Evolutionary conservation across 2,888 invertebrate genomes (phyloP).

Genomic region (Ariolimax columbianus): DNA sequence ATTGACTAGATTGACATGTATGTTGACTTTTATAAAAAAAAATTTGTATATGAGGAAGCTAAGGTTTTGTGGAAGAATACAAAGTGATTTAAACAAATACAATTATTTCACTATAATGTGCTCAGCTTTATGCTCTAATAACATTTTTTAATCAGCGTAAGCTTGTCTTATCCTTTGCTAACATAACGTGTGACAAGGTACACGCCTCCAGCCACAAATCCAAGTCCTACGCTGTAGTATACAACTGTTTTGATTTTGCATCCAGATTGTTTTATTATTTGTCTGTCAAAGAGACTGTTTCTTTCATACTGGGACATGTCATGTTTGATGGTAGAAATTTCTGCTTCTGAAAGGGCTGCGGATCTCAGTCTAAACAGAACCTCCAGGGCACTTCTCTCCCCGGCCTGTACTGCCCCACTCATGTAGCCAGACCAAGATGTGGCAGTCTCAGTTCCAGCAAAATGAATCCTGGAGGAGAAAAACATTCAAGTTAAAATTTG

Average conservation of each 20-base stretch:
- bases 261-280: background rate
- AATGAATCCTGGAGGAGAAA: conserved; percentile 67
- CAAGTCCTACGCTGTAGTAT: conserved; percentile 13
- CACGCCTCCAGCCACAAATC: conserved; percentile 10
- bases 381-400: conserved; percentile 74
- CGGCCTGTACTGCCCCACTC: conserved; percentile 77
- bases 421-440: conserved; percentile 76
- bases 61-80: background rate
- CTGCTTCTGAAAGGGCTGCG: conserved; percentile 57
- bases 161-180: background rate
- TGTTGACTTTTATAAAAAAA: too few relatives aligned
- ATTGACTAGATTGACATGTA: too few relatives aligned
- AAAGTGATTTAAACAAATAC: background rate
- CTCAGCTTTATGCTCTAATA: background rate
- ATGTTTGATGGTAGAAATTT: background rate
- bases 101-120: background rate
- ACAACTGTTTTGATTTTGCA: background rate
- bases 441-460: conserved; percentile 78
- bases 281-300: background rate
- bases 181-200: background rate
- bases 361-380: conserved; percentile 71
- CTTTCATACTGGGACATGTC: background rate
- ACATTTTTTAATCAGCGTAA: background rate
- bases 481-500: background rate
- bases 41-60: background rate